Evolutionary conservation across 2,797 vertebrate genomes (phyloP).

Genomic region (Eremophila alpestris): DNA sequence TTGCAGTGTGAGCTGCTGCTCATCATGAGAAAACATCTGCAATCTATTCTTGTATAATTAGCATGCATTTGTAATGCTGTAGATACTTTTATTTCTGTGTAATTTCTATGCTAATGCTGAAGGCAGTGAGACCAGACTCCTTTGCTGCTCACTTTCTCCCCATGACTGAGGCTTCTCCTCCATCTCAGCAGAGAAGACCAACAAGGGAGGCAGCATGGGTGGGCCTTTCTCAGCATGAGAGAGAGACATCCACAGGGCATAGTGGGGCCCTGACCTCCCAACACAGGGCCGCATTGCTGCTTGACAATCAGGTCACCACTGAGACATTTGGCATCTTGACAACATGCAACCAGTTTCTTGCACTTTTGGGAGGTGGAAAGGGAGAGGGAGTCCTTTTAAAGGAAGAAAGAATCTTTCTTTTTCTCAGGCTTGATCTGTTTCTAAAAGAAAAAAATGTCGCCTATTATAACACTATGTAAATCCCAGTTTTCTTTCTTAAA

Average conservation of each 20-base stretch:
- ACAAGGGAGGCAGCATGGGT: too few relatives aligned
- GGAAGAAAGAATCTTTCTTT: neutral
- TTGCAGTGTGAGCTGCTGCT: neutral
- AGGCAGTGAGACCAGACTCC: neutral
- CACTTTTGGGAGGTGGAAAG: rapidly evolving
- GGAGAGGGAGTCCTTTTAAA: neutral
- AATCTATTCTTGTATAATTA: neutral
- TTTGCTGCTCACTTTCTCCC: neutral
- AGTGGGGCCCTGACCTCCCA: neutral
- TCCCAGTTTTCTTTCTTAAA: constrained; percentile 16
- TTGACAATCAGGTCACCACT: neutral
- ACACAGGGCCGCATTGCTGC: neutral
- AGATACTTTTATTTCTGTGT: neutral
- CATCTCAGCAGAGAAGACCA: neutral
- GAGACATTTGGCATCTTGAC: neutral
- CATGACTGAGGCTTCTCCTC: neutral
- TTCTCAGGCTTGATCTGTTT: neutral
- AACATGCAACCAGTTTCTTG: neutral
- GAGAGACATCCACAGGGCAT: rapidly evolving
- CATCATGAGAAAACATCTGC: neutral
- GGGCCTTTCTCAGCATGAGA: neutral
- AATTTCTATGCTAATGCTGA: neutral
- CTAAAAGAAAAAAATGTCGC: neutral
- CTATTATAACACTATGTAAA: neutral
- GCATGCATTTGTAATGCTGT: neutral